These are phyloP conservation scores for Drosophila micromelanica DNA, from an alignment of 1,140 invertebrate species.

Conservation along the genomic window DNA sequence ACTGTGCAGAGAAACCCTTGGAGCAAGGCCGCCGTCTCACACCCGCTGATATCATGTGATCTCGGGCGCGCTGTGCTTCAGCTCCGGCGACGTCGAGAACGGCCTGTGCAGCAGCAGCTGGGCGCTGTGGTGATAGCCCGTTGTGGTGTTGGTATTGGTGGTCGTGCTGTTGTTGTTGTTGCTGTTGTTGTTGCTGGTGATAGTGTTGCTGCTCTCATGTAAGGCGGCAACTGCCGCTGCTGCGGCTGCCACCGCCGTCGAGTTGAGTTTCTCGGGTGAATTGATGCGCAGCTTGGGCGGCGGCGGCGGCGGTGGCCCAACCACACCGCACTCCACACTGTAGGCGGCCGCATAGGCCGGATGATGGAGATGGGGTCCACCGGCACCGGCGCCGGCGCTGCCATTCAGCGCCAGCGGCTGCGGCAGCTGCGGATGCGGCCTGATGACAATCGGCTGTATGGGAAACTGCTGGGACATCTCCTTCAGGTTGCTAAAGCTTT, in stretches of 20 bases:
- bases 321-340: constrained; percentile 70
- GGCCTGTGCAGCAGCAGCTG: constrained; percentile 85
- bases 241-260: constrained; percentile 66
- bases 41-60: constrained; percentile 85
- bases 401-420: constrained; percentile 78
- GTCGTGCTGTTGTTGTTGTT: constrained; percentile 28
- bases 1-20: constrained; percentile 38
- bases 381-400: constrained; percentile 30
- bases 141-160: constrained; percentile 33
- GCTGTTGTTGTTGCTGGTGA: constrained; percentile 39
- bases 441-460: constrained; percentile 81
- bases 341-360: constrained; percentile 77
- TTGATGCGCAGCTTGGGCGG: constrained; percentile 85
- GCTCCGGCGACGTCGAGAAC: constrained; percentile 85
- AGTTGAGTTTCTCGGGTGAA: constrained; percentile 84
- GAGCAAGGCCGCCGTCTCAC: constrained; percentile 45
- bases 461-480: constrained; percentile 84
- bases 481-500: constrained; percentile 82
- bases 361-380: constrained; percentile 81
- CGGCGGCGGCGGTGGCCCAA: constrained; percentile 56
- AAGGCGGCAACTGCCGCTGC: constrained; percentile 45
- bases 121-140: constrained; percentile 72
- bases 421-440: constrained; percentile 83
- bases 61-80: constrained; percentile 82
- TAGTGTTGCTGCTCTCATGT: constrained; percentile 35